A percentile compares a stretch with the other conserved stretches of the same genome.
These are phyloP conservation scores for Acutogordius australiensis DNA, from an alignment of 2,888 invertebrate species.

Conservation along the genomic window DNA sequence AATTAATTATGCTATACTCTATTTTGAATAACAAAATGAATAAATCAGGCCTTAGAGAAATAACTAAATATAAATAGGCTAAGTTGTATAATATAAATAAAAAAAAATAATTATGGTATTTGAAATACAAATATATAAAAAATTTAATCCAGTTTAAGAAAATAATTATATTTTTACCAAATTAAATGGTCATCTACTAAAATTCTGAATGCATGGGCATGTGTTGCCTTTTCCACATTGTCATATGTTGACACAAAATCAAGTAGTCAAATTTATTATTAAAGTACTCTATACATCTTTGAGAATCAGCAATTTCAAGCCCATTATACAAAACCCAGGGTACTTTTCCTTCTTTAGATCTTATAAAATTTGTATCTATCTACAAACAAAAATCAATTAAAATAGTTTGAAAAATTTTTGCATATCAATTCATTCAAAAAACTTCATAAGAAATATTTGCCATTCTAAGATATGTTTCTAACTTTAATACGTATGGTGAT, in stretches of 20 bases:
- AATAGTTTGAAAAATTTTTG: neutral
- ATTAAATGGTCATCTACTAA: slow-evolving; percentile 24
- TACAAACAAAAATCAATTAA: neutral
- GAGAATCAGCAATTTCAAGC: slow-evolving; percentile 22
- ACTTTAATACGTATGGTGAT: slow-evolving; percentile 24
- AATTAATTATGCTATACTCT: too few species aligned
- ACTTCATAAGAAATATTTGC: slow-evolving; percentile 23
- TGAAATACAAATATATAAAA: too few species aligned
- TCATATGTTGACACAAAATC: too few species aligned
- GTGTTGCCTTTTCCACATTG: too few species aligned
- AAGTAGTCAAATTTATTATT: slow-evolving; percentile 20
- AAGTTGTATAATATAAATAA: too few species aligned
- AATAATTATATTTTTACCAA: too few species aligned
- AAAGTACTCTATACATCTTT: slow-evolving; percentile 23
- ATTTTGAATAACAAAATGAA: too few species aligned
- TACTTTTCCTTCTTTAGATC: slow-evolving; percentile 20
- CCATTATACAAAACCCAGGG: slow-evolving; percentile 25
- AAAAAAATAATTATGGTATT: too few species aligned
- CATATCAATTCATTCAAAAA: slow-evolving; percentile 11
- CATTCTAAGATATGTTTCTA: slow-evolving; percentile 25
- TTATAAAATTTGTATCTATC: slow-evolving; percentile 1
- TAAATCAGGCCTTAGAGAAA: too few species aligned
- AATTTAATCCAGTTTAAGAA: too few species aligned
- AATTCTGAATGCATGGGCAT: slow-evolving; percentile 22
- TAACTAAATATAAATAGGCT: too few species aligned